Conservation (phyloP, 2,888 invertebrate genomes). For the Gastrophysa polygoni region DNA sequence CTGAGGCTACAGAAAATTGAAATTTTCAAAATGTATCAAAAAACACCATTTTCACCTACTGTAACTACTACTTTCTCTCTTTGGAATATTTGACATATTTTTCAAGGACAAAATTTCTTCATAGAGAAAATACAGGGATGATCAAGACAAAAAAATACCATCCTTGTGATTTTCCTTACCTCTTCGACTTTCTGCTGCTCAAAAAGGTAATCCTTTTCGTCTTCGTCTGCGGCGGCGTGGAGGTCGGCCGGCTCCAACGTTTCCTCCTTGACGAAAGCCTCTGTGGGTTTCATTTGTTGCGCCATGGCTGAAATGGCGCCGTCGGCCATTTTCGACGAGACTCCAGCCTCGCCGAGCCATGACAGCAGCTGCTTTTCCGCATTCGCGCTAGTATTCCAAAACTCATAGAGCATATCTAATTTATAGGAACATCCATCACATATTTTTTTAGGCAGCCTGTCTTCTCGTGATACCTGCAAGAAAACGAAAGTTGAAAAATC, state of each 20-base stretch:
- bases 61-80: too few species aligned
- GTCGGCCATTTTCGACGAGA: slow-evolving; percentile 31
- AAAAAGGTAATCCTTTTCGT: slow-evolving; percentile 32
- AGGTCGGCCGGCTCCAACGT: slow-evolving; percentile 33
- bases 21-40: too few species aligned
- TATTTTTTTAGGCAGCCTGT: slow-evolving; percentile 73
- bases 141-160: too few species aligned
- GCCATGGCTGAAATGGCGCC: slow-evolving; percentile 27
- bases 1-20: too few species aligned
- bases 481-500: slow-evolving; percentile 15
- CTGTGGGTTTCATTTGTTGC: slow-evolving; percentile 32
- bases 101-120: too few species aligned
- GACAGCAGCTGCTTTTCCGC: slow-evolving; percentile 63
- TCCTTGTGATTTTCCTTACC: too few species aligned
- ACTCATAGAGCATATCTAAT: slow-evolving; percentile 73
- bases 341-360: slow-evolving; percentile 51
- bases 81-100: too few species aligned
- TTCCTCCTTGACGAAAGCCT: slow-evolving; percentile 44
- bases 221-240: slow-evolving; percentile 33
- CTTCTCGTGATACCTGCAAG: slow-evolving; percentile 68
- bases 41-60: too few species aligned
- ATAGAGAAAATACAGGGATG: too few species aligned
- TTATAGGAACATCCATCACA: slow-evolving; percentile 74
- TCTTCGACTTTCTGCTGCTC: slow-evolving; percentile 34
- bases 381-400: slow-evolving; percentile 72